Percentiles rank a stretch among this genome's conserved stretches.
Conservation (phyloP, 2,888 invertebrate species). For the Tubulanus polymorphus region DNA sequence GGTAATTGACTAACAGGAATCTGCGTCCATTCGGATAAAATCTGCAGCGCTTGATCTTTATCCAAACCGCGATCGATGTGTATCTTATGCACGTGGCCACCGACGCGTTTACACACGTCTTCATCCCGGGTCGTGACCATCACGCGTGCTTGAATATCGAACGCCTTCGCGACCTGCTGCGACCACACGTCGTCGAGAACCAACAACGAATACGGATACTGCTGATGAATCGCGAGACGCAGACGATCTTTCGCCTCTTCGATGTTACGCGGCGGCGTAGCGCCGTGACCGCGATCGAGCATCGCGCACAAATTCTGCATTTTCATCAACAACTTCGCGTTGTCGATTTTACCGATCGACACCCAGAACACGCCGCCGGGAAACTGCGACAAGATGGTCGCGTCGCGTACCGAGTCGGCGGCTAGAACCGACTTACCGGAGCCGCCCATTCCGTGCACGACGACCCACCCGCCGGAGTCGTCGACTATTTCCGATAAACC, state of each 20-base stretch:
- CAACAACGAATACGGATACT: neutral
- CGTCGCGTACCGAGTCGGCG: neutral
- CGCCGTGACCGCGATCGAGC: neutral
- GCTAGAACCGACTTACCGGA: neutral
- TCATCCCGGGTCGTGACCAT: slow-evolving; percentile 2
- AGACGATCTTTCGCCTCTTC: neutral
- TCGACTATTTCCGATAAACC: neutral
- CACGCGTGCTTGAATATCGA: neutral
- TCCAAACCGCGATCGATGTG: neutral
- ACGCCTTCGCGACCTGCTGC: neutral
- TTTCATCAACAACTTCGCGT: neutral
- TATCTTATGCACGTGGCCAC: neutral
- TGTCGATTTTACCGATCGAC: neutral
- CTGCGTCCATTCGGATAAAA: neutral
- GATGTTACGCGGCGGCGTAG: neutral
- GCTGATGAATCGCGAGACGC: neutral
- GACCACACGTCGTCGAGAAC: neutral
- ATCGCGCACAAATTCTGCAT: neutral
- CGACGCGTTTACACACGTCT: neutral
- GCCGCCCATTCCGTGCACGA: neutral
- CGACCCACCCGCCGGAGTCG: neutral
- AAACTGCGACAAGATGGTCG: neutral
- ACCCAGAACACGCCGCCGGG: neutral
- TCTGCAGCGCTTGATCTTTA: neutral
- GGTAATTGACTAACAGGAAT: neutral